Percentiles rank a stretch among this genome's conserved stretches.
Evolutionary conservation across 2,888 invertebrate species (phyloP).

Genomic region (Calliphora vomitoria): DNA sequence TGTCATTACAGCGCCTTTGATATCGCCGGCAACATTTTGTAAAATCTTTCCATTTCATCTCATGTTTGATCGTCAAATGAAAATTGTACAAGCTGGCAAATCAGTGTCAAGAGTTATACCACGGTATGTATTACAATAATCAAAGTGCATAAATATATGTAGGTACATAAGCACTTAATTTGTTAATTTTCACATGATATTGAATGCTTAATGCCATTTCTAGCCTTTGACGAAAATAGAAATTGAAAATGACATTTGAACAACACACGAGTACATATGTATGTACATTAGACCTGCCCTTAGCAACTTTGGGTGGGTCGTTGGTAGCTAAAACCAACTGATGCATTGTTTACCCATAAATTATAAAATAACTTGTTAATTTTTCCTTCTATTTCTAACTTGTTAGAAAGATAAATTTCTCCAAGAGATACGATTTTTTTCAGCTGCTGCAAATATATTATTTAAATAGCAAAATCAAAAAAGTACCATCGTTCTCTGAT

Average conservation of each 20-base stretch:
- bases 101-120: constrained; percentile 95
- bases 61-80: constrained; percentile 95
- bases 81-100: constrained; percentile 95
- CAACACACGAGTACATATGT: neutral
- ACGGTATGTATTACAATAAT: constrained; percentile 81
- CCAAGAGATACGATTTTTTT: too few relatives aligned
- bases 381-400: too few relatives aligned
- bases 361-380: too few relatives aligned
- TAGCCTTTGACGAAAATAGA: neutral
- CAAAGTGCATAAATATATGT: neutral
- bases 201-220: neutral
- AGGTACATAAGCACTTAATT: neutral
- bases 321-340: too few relatives aligned
- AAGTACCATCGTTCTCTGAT: too few relatives aligned
- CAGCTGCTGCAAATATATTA: too few relatives aligned
- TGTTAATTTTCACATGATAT: constrained; percentile 10
- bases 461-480: too few relatives aligned
- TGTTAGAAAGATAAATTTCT: too few relatives aligned
- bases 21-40: constrained; percentile 96
- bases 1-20: constrained; percentile 90
- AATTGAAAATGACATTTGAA: constrained; percentile 21
- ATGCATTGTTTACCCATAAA: too few relatives aligned
- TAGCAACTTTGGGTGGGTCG: too few relatives aligned
- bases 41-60: constrained; percentile 98
- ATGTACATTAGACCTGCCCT: neutral